Percentiles rank a stretch among this genome's conserved stretches.
Conservation (phyloP, 2,797 vertebrate species). For the Aplochiton taeniatus region DNA sequence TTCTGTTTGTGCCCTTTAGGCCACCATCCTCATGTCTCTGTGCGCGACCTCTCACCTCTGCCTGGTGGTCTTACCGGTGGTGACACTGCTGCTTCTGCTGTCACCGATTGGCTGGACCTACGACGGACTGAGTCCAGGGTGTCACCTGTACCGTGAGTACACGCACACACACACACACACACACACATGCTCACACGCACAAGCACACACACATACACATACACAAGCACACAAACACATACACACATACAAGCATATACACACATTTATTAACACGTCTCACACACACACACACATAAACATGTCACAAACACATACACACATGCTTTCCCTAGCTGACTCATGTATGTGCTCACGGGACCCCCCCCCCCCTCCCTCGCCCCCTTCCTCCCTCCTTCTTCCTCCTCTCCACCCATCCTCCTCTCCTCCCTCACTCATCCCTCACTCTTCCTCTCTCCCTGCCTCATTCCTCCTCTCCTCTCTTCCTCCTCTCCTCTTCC, state of each 20-base stretch:
- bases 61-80: slow-evolving; percentile 61
- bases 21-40: slow-evolving; percentile 62
- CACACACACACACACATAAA: neutral
- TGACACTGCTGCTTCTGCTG: slow-evolving; percentile 64
- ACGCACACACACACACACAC: neutral
- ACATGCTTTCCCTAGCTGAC: too few relatives aligned
- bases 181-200: neutral
- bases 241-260: neutral
- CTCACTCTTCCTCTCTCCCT: neutral
- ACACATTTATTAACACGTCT: too few relatives aligned
- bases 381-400: neutral
- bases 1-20: slow-evolving; percentile 45
- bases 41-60: slow-evolving; percentile 48
- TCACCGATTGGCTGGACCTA: slow-evolving; percentile 66
- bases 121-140: slow-evolving; percentile 74
- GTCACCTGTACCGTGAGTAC: slow-evolving; percentile 83
- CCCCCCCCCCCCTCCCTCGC: neutral
- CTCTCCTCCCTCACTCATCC: neutral
- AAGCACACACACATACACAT: neutral
- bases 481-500: neutral
- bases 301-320: neutral
- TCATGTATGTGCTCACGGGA: too few relatives aligned
- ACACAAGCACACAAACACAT: neutral
- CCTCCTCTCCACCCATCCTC: neutral
- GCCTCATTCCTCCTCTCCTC: neutral